Conservation (phyloP, 2,888 invertebrate genomes). For the Drosophila subsilvestris region DNA sequence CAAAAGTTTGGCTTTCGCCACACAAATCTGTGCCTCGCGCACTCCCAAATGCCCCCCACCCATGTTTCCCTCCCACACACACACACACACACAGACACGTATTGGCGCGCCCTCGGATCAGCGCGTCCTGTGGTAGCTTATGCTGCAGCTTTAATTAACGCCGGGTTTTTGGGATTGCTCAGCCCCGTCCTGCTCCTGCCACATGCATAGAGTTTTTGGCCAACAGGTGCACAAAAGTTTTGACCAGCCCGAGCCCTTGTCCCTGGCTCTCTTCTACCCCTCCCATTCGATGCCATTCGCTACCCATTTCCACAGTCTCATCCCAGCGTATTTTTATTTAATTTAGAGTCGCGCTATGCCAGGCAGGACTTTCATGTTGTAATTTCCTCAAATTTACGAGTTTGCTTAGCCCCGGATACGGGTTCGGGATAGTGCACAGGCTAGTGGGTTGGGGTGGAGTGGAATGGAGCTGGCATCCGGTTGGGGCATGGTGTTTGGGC, state of each 20-base stretch:
- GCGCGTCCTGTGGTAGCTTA: slow-evolving; percentile 42
- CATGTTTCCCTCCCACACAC: neutral
- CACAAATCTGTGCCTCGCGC: slow-evolving; percentile 55
- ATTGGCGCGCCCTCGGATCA: slow-evolving; percentile 28
- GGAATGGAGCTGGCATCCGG: too few species aligned
- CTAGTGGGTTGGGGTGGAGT: neutral
- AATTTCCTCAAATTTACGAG: slow-evolving; percentile 74
- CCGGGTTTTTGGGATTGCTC: slow-evolving; percentile 52
- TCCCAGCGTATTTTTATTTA: slow-evolving; percentile 67
- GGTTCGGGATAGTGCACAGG: slow-evolving; percentile 30
- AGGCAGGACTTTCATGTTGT: slow-evolving; percentile 72
- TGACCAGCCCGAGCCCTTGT: slow-evolving; percentile 39
- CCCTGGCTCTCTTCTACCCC: neutral
- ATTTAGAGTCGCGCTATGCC: slow-evolving; percentile 66
- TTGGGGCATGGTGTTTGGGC: slow-evolving; percentile 29
- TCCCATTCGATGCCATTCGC: neutral
- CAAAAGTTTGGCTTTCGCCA: slow-evolving; percentile 51
- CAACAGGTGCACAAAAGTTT: slow-evolving; percentile 71
- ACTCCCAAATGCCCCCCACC: slow-evolving; percentile 20
- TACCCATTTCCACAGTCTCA: slow-evolving; percentile 1
- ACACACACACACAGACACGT: neutral
- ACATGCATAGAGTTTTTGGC: slow-evolving; percentile 34
- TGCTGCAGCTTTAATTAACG: slow-evolving; percentile 76
- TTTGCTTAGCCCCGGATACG: slow-evolving; percentile 58
- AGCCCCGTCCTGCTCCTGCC: neutral